Base-by-base conservation (phyloP, 92 coral and sea anemone genomes). In the Chrysogorgia sp. region DNA sequence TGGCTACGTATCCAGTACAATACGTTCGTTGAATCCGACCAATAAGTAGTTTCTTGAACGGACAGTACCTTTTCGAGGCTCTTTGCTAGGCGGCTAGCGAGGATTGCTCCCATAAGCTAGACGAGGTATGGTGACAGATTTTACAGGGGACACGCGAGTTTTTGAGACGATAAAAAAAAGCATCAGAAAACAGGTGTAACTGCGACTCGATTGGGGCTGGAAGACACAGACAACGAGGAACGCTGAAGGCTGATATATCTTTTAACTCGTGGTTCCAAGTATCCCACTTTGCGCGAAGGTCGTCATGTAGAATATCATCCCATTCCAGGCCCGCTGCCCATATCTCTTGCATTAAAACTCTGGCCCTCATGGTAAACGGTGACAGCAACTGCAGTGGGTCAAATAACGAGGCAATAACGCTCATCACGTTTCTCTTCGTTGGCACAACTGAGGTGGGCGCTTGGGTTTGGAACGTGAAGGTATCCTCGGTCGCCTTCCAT, bases 1-100 rank as follows among this genome's bases (percentile, higher is more conserved):
- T 79, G 84, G 63, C 63, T 79, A 47, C 68, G 85, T n/a, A 80
- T 57, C 89, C 89, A 85, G 25, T 71, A 80, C 81, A 45, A 72
- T 23, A 85, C 88, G 52, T 85, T 81, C 17, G 47, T 26, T 2
- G 81, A 80, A 47, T 75, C 86, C 6, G 86, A 80, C 82, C 89
- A 80, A 65, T 63, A 81, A 31, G 68, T 35, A 9, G 58, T 50
- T 52, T 48, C 58, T 30, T 84, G 79, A 25, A 50, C 31, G 3
- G 76, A n/a, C 41, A 80, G 35, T 24, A 50, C 48, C 62, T 74
- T 82, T 30, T 33, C 20, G 63, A 82, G 28, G 21, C 25, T 71
- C 50, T 61, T 76, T 41, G 81, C 81, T 32, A 72, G 65, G 10
- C 86, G 43, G 58, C 56, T 41, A 41, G 86, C 75, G 13, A 72